phyloP scores from a whole-genome alignment of 2,113 vertebrate species.

The Bujurquina vittata region DNA sequence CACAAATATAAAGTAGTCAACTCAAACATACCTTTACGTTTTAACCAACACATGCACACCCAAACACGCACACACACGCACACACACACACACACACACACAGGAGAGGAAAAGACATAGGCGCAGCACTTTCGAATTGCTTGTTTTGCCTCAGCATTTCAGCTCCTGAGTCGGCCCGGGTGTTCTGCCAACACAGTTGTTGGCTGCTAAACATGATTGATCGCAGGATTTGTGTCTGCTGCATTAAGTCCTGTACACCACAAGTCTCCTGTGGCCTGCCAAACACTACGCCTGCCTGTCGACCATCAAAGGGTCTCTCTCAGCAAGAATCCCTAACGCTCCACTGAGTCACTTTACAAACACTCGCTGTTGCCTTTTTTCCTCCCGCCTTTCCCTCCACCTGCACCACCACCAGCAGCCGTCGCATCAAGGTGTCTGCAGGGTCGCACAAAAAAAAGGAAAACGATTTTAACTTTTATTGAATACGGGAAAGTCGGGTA shows the following conservation, averaged over 20 bases:
- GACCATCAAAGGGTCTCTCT: slow-evolving; percentile 56
- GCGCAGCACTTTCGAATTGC: slow-evolving; percentile 37
- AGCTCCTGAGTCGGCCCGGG: slow-evolving; percentile 18
- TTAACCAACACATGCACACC: neutral
- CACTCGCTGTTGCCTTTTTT: neutral
- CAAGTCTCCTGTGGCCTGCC: slow-evolving; percentile 46
- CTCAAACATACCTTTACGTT: neutral
- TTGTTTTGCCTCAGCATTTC: slow-evolving; percentile 51
- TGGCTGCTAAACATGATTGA: slow-evolving; percentile 69
- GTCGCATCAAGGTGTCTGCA: neutral
- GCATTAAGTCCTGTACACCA: slow-evolving; percentile 41
- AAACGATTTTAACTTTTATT: slow-evolving; percentile 29
- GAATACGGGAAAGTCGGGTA: slow-evolving; percentile 34
- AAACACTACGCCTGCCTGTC: slow-evolving; percentile 38
- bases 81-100: neutral
- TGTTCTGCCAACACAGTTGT: slow-evolving; percentile 46
- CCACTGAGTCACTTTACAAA: slow-evolving; percentile 45
- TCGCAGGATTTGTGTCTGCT: slow-evolving; percentile 52
- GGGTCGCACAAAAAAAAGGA: neutral
- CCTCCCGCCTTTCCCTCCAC: neutral
- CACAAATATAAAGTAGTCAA: neutral
- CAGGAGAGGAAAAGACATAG: slow-evolving; percentile 10
- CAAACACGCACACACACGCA: neutral
- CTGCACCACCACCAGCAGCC: neutral
- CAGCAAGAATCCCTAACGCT: slow-evolving; percentile 62